Evolutionary conservation across 2,113 vertebrate genomes (phyloP).

Genomic region (Columbina picui): DNA sequence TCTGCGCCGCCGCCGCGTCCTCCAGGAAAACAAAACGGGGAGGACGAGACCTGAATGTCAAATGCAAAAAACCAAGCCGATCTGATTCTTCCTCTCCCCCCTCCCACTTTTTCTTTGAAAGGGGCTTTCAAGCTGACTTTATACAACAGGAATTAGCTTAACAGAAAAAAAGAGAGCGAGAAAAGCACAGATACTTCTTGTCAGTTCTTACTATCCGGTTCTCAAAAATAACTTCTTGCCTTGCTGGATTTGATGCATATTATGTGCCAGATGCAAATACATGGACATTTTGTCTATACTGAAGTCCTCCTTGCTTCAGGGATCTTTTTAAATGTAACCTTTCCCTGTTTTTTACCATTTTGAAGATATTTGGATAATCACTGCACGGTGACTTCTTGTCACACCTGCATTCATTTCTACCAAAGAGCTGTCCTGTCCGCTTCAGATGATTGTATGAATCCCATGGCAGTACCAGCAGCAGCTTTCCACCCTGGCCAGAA

Average conservation of each 20-base stretch:
- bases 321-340: background rate
- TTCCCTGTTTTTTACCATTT: background rate
- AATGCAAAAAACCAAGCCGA: conserved; percentile 20
- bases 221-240: background rate
- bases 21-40: conserved; percentile 61
- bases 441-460: background rate
- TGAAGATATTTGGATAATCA: background rate
- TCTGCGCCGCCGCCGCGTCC: background rate
- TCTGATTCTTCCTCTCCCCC: conserved; percentile 36
- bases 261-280: background rate
- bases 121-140: conserved; percentile 63
- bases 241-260: background rate
- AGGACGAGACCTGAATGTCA: conserved; percentile 57
- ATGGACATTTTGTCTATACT: background rate
- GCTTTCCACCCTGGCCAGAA: conserved; percentile 4
- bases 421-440: background rate
- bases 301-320: background rate
- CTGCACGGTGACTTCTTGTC: background rate
- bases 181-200: conserved; percentile 10
- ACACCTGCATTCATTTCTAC: background rate
- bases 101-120: conserved; percentile 53
- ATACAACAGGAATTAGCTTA: conserved; percentile 46
- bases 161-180: background rate
- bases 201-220: background rate
- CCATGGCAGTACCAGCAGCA: background rate